These are phyloP conservation scores for Aquatica leii DNA, from an alignment of 2,888 invertebrate genomes.

Conservation along the genomic window DNA sequence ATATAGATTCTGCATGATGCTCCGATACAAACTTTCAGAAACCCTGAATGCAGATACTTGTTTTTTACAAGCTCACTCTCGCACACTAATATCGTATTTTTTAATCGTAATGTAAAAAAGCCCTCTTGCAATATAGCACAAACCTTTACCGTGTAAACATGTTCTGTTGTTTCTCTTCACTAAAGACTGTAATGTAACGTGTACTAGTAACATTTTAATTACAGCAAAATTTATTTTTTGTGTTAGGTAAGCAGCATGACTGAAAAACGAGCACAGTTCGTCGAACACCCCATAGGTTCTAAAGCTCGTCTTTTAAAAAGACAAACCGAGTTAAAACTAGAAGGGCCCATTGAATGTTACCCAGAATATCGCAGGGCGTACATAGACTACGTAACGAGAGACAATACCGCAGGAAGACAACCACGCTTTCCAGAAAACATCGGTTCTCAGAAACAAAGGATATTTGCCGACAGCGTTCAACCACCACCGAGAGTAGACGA, in stretches of 20 bases:
- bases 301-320: constrained; percentile 34
- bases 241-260: constrained; percentile 49
- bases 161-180: no score
- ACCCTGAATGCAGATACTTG: no score
- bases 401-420: constrained; percentile 46
- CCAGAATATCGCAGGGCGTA: constrained; percentile 63
- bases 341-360: constrained; percentile 56
- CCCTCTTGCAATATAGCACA: no score
- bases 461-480: constrained; percentile 20
- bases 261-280: constrained; percentile 50
- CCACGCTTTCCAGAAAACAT: constrained; percentile 45
- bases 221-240: not conserved
- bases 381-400: constrained; percentile 59
- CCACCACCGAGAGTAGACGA: not conserved
- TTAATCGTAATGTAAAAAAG: no score
- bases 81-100: no score
- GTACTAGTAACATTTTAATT: no score
- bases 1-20: no score
- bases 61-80: no score
- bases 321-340: constrained; percentile 47
- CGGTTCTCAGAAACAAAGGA: constrained; percentile 22
- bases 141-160: no score
- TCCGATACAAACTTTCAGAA: no score
- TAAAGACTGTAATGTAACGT: no score
- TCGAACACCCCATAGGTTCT: constrained; percentile 40